Evolutionary conservation across 2,888 invertebrate species (phyloP).

Genomic region (Erpobdella octoculata): DNA sequence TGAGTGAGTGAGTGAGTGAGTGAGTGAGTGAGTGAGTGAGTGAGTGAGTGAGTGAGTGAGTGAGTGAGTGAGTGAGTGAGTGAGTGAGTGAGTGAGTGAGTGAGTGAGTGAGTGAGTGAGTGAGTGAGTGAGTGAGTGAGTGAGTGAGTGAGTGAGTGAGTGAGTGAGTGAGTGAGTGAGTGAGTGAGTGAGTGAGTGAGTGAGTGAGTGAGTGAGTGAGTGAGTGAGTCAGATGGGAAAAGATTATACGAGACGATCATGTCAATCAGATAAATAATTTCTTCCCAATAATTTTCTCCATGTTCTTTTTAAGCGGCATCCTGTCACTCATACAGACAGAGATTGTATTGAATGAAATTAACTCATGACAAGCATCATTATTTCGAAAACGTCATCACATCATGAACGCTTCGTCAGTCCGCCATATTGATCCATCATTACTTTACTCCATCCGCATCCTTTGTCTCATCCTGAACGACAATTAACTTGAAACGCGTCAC

Average conservation of each 20-base stretch:
- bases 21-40: conserved; percentile 23
- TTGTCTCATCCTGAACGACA: too few species aligned
- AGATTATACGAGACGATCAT: not conserved
- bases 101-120: conserved; percentile 32
- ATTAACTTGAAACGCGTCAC: too few species aligned
- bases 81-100: conserved; percentile 31
- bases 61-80: conserved; percentile 31
- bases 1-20: conserved; percentile 30
- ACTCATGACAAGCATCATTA: conserved; percentile 13
- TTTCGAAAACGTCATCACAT: conserved; percentile 4
- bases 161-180: conserved; percentile 31
- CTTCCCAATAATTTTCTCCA: conserved; percentile 16
- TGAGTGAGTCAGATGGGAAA: conserved; percentile 27
- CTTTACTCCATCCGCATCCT: not conserved
- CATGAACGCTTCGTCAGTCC: conserved; percentile 1
- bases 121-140: conserved; percentile 30
- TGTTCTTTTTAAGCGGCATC: conserved; percentile 6
- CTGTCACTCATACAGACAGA: conserved; percentile 11
- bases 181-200: conserved; percentile 31
- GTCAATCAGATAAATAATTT: conserved; percentile 18
- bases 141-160: conserved; percentile 30
- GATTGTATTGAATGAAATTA: conserved; percentile 24
- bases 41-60: conserved; percentile 28
- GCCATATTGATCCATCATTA: conserved; percentile 6
- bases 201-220: conserved; percentile 30